A percentile compares a stretch with the other conserved stretches of the same genome.
Evolutionary conservation across 2,888 invertebrate species (phyloP).

Genomic region (Mystacides longicornis): DNA sequence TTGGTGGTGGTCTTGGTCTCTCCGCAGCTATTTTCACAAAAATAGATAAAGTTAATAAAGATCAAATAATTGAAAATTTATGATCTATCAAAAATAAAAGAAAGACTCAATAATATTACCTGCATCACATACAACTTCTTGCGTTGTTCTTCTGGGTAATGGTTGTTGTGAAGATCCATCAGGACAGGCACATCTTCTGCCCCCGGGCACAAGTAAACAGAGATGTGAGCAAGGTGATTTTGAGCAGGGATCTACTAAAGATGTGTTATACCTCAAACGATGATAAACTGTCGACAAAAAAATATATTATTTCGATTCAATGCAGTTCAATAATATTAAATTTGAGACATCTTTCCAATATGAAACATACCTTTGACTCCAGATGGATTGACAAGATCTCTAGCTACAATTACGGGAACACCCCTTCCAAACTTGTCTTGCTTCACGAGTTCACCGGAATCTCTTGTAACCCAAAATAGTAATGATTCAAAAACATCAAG

Average conservation of each 20-base stretch:
- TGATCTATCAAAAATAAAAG: neutral
- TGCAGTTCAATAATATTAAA: too few relatives aligned
- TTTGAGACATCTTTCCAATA: too few relatives aligned
- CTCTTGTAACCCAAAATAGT: constrained; percentile 88
- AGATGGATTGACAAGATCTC: constrained; percentile 78
- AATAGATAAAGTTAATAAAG: neutral
- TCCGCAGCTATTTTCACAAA: constrained; percentile 74
- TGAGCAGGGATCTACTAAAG: constrained; percentile 61
- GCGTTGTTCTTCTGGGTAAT: constrained; percentile 49
- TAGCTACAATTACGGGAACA: constrained; percentile 74
- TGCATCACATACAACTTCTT: constrained; percentile 74
- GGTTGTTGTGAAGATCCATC: constrained; percentile 52
- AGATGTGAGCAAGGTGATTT: constrained; percentile 79
- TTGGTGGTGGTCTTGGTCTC: constrained; percentile 63
- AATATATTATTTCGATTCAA: neutral
- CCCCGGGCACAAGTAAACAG: constrained; percentile 84
- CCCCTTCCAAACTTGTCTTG: constrained; percentile 98
- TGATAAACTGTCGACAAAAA: constrained; percentile 60
- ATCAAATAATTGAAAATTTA: neutral
- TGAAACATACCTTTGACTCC: constrained; percentile 68
- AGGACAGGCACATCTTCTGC: constrained; percentile 87
- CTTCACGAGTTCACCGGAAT: constrained; percentile 76
- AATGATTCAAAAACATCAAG: constrained; percentile 91
- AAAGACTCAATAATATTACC: constrained; percentile 35
- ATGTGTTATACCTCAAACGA: constrained; percentile 72